A percentile compares a stretch with the other conserved stretches of the same genome.
These are phyloP conservation scores for Colius striatus DNA, from an alignment of 2,113 vertebrate genomes.

Conservation along the genomic window DNA sequence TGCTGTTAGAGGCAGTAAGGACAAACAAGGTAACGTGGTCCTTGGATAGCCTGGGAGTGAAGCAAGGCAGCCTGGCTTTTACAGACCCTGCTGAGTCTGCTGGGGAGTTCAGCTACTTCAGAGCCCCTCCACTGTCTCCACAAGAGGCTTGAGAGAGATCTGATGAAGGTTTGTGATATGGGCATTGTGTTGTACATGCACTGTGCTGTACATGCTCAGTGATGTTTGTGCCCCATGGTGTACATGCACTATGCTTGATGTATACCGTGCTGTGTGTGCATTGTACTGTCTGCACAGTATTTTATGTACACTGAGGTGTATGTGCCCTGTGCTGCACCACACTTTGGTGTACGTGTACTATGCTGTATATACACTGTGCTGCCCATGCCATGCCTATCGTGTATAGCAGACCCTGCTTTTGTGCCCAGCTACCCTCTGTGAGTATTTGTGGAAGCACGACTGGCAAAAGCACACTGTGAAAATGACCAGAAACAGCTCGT, in stretches of 20 bases:
- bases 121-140: neutral
- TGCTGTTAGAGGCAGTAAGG: neutral
- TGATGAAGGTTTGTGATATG: no score
- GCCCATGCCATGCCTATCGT: rapidly evolving
- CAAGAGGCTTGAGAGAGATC: neutral
- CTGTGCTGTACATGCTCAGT: rapidly evolving
- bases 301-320: neutral
- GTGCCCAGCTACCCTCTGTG: neutral
- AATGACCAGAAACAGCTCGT: neutral
- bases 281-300: neutral
- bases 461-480: neutral
- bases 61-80: neutral
- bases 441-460: neutral
- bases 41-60: neutral
- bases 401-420: neutral
- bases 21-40: neutral
- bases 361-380: neutral
- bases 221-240: neutral
- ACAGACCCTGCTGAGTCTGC: neutral
- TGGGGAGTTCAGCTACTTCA: neutral
- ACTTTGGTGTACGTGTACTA: neutral
- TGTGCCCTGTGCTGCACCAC: neutral
- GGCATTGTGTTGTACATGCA: no score
- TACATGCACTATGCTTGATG: rapidly evolving
- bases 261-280: rapidly evolving